Base-by-base conservation (phyloP, 2,888 invertebrate species). In the Apodemia duryi region DNA sequence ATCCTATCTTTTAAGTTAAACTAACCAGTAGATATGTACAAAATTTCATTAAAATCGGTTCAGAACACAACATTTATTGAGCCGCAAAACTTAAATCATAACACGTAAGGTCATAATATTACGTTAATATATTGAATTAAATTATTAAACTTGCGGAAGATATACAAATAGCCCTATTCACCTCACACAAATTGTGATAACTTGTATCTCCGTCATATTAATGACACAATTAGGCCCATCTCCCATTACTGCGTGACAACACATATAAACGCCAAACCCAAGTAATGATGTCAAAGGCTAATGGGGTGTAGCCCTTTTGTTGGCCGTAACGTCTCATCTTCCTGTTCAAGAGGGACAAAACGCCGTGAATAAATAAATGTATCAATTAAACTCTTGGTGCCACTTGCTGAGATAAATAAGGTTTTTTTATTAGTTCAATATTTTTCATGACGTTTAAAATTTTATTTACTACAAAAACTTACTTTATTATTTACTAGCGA, bases 281-380 rank as follows among this genome's bases (percentile, higher is more conserved):
- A 69, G 70, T 77, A 83, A 82, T 79, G 73, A 77, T 81, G 81
- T 82, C 79, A 76, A 69, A 81, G 82, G 83, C 81, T 78, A 81
- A 79, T 72, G 74, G 75, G 78, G 76, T 77, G 75, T 74, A 74
- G 57, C 57, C 57, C 73, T 74, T 72, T 75, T 72, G 71, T 70
- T 62, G 69, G 73, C 69, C 73, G 63, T 66, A 70, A 70, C 68
- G 64, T 73, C 70, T 71, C 71, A 71, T 67, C 69, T 72, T 71
- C 62, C 71, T 52, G 6, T 66, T 51, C 32, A 28, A 64, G 60
- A 38, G 61, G 51, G 52, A 43, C 29, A 43, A 60, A 60, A 65
- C 62, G 38, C 60, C 60, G 49, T 11, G 61, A 41, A 51, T 43
- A 21, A 49, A 54, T 51, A 35, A 60, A 65, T 61, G 65, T 66